A percentile compares a stretch with the other conserved stretches of the same genome.
Evolutionary conservation across 2,113 vertebrate genomes (phyloP).

Genomic region (Trichechus manatus): DNA sequence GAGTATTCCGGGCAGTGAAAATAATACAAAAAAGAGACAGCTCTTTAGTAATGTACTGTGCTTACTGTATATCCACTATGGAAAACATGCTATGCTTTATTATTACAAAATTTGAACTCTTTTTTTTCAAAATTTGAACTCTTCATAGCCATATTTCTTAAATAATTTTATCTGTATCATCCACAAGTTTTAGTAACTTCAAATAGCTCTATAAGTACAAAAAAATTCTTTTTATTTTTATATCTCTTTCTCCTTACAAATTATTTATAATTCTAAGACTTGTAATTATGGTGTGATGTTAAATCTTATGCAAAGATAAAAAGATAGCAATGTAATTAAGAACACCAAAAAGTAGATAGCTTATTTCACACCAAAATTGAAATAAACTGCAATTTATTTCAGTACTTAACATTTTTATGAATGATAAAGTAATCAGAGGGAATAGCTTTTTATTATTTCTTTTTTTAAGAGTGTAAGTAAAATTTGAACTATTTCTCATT

Average conservation of each 20-base stretch:
- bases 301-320: not conserved
- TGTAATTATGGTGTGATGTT: not conserved
- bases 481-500: not conserved
- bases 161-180: not conserved
- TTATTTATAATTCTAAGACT: not conserved
- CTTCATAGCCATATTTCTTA: not conserved
- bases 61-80: not conserved
- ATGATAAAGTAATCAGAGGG: conserved; percentile 27
- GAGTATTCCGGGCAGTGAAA: not conserved
- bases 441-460: not conserved
- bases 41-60: not conserved
- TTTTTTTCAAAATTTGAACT: not conserved
- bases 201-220: not conserved
- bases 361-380: conserved; percentile 37
- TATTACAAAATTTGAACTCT: not conserved
- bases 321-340: not conserved
- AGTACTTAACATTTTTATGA: conserved; percentile 10
- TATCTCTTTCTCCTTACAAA: not conserved
- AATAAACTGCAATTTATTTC: not conserved
- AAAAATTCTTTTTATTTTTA: not conserved
- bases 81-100: not conserved
- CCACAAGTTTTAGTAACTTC: conserved; percentile 18
- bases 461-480: conserved; percentile 28
- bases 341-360: not conserved
- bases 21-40: not conserved